phyloP scores from a whole-genome alignment of 1,140 invertebrate genomes.

The Zeugodacus cucurbitae region DNA sequence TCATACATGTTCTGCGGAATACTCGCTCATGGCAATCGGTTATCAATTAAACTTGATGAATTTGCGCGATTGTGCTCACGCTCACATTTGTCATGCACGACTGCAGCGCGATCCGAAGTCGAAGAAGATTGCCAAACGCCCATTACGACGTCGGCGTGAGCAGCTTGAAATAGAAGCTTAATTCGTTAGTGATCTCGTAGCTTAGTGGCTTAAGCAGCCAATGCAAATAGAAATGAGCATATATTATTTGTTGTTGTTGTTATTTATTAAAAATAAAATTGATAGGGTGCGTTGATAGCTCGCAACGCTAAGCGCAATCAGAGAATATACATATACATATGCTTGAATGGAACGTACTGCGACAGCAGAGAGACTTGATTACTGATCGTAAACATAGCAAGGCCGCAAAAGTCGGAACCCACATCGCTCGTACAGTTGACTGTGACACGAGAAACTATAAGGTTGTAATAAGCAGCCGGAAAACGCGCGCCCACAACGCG shows the following conservation, averaged over 20 bases:
- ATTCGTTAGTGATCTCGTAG: not conserved
- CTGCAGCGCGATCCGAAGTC: not conserved
- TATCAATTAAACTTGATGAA: not conserved
- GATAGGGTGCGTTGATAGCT: slow-evolving; percentile 13
- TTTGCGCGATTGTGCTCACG: slow-evolving; percentile 1
- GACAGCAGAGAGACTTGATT: not conserved
- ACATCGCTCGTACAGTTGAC: not conserved
- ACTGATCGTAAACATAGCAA: slow-evolving; percentile 25
- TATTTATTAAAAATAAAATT: not conserved
- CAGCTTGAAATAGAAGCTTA: not conserved
- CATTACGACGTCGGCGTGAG: not conserved
- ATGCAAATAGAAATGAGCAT: not conserved
- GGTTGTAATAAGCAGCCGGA: not conserved
- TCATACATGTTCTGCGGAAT: not conserved
- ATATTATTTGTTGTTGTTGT: not conserved
- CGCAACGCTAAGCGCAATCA: not conserved
- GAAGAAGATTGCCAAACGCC: not conserved
- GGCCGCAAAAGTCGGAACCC: not conserved
- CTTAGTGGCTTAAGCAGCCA: not conserved
- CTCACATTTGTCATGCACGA: not conserved
- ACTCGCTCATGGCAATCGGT: slow-evolving; percentile 11
- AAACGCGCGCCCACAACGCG: not conserved
- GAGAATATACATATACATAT: not conserved
- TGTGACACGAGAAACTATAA: not conserved
- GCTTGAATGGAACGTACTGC: not conserved